These are phyloP conservation scores for Sympetrum striolatum DNA, from an alignment of 2,888 invertebrate species.

Conservation along the genomic window DNA sequence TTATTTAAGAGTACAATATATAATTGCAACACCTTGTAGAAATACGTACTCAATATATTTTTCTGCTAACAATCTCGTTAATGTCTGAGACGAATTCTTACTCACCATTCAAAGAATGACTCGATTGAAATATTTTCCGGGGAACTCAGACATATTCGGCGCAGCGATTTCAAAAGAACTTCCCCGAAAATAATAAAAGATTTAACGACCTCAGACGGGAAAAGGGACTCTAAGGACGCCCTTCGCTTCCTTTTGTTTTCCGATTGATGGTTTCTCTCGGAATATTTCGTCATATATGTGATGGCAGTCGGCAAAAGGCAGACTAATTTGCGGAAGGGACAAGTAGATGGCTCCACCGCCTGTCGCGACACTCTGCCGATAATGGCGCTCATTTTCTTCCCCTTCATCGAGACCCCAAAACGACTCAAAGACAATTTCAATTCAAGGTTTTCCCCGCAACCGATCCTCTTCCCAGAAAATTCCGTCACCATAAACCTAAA, in stretches of 20 bases:
- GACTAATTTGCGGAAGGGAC: background rate
- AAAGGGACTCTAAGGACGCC: background rate
- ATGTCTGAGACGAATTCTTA: too few species aligned
- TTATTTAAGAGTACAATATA: too few species aligned
- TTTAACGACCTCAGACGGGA: background rate
- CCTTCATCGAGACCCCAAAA: background rate
- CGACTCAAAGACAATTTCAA: background rate
- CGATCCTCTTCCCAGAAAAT: background rate
- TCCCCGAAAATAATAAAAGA: background rate
- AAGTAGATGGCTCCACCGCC: background rate
- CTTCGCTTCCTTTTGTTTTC: background rate
- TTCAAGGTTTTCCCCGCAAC: background rate
- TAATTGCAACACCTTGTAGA: too few species aligned
- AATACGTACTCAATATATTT: too few species aligned
- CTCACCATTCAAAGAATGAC: background rate
- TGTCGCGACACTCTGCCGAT: background rate
- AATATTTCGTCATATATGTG: slow-evolving; percentile 7
- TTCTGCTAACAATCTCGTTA: too few species aligned
- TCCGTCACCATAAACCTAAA: too few species aligned
- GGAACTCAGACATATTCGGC: background rate
- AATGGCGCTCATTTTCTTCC: background rate
- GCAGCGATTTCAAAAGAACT: background rate
- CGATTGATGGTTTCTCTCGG: slow-evolving; percentile 17
- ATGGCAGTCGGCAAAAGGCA: background rate
- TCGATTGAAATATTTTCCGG: background rate